Evolutionary conservation across 2,113 vertebrate genomes (phyloP).

Genomic region (Toxotes chatareus): DNA sequence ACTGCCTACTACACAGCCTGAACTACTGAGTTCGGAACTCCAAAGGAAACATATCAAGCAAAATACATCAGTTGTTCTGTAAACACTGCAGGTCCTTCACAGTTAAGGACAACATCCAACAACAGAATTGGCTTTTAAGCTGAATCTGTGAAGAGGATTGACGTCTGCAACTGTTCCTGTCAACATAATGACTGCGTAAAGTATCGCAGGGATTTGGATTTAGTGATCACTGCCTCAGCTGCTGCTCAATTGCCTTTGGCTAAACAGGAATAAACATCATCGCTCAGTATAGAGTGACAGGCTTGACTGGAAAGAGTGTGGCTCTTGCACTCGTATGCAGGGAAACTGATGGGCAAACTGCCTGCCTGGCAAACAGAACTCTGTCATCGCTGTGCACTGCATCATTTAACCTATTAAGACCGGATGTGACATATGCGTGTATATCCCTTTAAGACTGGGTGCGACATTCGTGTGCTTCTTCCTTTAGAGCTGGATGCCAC

Average conservation of each 20-base stretch:
- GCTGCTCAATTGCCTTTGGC: constrained; percentile 66
- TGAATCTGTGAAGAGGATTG: constrained; percentile 37
- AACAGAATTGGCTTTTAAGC: constrained; percentile 29
- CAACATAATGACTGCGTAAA: constrained; percentile 54
- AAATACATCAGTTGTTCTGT: constrained; percentile 51
- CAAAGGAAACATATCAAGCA: constrained; percentile 30
- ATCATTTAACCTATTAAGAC: not conserved
- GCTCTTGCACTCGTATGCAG: constrained; percentile 2
- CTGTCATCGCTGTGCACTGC: not conserved
- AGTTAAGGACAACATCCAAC: constrained; percentile 49
- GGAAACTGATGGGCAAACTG: constrained; percentile 43
- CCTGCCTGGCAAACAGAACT: constrained; percentile 42
- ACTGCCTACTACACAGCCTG: constrained; percentile 45
- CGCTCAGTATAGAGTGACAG: constrained; percentile 52
- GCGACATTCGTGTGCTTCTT: too few species aligned
- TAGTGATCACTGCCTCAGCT: constrained; percentile 61
- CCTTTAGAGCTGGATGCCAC: too few species aligned
- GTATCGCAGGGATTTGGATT: constrained; percentile 63
- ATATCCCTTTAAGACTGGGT: too few species aligned
- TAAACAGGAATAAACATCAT: constrained; percentile 65
- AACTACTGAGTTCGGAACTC: constrained; percentile 22
- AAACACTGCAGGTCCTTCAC: constrained; percentile 50
- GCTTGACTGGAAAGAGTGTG: constrained; percentile 36
- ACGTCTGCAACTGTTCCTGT: constrained; percentile 59
- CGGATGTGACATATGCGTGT: too few species aligned